Percentiles rank a stretch among this genome's conserved stretches.
phyloP scores from a whole-genome alignment of 2,888 invertebrate genomes.

The Encarsia formosa region DNA sequence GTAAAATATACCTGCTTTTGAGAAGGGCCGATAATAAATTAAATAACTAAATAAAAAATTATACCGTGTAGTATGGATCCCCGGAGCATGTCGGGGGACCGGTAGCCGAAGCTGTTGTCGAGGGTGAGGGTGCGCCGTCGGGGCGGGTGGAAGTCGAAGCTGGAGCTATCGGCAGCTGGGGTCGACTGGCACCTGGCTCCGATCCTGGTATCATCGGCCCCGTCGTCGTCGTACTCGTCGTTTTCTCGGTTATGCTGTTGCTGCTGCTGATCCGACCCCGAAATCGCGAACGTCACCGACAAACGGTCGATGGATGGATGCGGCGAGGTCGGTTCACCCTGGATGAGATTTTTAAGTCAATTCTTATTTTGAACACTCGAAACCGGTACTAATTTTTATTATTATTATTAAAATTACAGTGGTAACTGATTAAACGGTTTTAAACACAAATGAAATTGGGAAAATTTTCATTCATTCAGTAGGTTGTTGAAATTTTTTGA shows the following conservation, averaged over 20 bases:
- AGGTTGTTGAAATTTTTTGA: no score
- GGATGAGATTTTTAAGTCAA: no score
- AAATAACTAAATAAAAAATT: no score
- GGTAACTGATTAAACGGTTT: no score
- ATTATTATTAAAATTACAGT: no score
- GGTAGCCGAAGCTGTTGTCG: not conserved
- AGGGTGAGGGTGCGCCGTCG: conserved; percentile 7
- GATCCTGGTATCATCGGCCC: not conserved
- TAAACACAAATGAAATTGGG: not conserved
- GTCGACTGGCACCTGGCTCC: no score
- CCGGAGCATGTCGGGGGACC: conserved; percentile 9
- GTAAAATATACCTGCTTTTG: no score
- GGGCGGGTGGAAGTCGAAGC: conserved; percentile 13
- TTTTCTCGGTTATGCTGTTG: conserved; percentile 1
- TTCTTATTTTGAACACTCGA: no score
- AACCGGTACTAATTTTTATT: conserved; percentile 10
- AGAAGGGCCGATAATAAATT: no score
- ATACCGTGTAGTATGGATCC: conserved; percentile 1
- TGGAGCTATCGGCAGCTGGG: not conserved
- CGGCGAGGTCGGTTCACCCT: conserved; percentile 61
- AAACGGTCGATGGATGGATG: conserved; percentile 68
- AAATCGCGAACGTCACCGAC: conserved; percentile 69
- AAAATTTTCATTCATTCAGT: no score
- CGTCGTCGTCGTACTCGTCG: not conserved
- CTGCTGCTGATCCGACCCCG: conserved; percentile 28